Conservation (phyloP, 2,113 vertebrate genomes). For the Jaculus jaculus region DNA sequence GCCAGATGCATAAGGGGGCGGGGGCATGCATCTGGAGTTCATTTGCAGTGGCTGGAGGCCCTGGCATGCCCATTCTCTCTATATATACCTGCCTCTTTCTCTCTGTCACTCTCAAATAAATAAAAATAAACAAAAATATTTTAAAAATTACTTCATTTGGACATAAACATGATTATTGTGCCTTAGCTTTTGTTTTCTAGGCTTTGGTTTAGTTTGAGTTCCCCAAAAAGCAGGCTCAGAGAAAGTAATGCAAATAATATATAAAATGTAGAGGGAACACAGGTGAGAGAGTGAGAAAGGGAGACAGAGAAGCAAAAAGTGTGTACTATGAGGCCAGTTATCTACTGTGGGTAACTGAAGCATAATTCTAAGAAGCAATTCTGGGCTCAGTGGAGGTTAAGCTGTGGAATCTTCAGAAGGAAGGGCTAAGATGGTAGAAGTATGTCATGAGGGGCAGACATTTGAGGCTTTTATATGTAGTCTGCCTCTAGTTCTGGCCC, state of each 20-base stretch:
- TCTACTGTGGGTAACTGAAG: neutral
- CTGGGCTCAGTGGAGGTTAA: neutral
- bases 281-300: neutral
- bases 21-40: no score
- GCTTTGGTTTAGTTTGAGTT: neutral
- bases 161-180: neutral
- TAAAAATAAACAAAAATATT: no score
- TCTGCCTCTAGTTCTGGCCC: no score
- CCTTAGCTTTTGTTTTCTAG: neutral
- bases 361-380: neutral
- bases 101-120: no score
- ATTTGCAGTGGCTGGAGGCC: no score
- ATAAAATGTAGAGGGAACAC: neutral
- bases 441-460: no score
- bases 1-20: no score
- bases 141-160: neutral
- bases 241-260: neutral
- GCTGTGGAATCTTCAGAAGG: no score
- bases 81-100: no score
- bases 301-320: neutral
- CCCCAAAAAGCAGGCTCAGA: neutral
- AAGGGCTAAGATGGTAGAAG: no score
- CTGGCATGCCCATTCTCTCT: no score
- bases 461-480: no score
- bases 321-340: neutral